These are phyloP conservation scores for Sylvia atricapilla DNA, from an alignment of 2,113 vertebrate genomes.

Conservation along the genomic window DNA sequence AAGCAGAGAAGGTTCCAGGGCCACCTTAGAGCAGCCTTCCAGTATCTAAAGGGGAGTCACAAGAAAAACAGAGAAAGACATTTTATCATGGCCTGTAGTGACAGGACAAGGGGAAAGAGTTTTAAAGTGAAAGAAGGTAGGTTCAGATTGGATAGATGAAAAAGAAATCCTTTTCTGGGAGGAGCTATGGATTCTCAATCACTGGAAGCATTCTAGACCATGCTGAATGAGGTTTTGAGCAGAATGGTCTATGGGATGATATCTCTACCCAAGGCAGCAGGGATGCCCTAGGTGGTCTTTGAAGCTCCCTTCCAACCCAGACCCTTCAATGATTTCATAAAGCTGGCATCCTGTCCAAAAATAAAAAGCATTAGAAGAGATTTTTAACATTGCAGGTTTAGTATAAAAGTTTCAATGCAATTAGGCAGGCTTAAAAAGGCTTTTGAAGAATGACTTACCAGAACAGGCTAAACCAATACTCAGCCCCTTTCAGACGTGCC, in stretches of 20 bases:
- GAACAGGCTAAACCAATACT: not conserved
- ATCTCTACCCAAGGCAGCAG: not conserved
- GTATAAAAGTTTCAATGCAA: not conserved
- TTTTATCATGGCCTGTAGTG: not conserved
- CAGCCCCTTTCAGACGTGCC: not conserved
- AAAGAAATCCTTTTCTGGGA: not conserved
- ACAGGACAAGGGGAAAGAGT: not conserved
- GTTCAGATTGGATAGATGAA: not conserved
- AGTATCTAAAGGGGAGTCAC: accelerated
- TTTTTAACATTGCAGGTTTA: not conserved
- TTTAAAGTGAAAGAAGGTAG: not conserved
- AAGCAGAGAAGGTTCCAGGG: not conserved
- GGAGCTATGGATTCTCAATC: not conserved
- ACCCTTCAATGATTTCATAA: not conserved
- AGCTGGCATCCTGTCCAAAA: not conserved
- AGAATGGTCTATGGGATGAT: not conserved
- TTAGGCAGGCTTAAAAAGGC: not conserved
- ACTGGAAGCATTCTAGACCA: not conserved
- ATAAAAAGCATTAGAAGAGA: not conserved
- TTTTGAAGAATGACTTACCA: conserved; percentile 6
- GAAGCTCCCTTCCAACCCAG: not conserved
- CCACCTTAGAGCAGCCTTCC: not conserved
- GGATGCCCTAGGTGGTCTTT: not conserved
- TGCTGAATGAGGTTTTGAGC: not conserved
- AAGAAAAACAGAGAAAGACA: not conserved